A percentile compares a stretch with the other conserved stretches of the same genome.
Conservation (phyloP, 2,888 invertebrate genomes). For the Diarsia mendica region DNA sequence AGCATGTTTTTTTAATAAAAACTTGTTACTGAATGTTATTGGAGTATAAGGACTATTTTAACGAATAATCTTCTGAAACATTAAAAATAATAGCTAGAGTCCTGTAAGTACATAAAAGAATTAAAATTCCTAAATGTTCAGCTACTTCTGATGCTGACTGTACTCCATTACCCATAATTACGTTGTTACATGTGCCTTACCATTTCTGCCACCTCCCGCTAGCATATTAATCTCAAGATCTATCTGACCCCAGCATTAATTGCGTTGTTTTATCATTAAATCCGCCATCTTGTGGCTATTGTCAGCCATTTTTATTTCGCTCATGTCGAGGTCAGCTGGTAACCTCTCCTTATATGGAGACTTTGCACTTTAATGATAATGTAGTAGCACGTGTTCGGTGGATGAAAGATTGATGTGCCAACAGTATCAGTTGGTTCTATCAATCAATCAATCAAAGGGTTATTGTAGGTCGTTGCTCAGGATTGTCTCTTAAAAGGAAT, state of each 20-base stretch:
- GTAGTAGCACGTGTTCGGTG: constrained; percentile 32
- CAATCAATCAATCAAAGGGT: constrained; percentile 33
- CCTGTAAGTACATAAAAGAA: too few species aligned
- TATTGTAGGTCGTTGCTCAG: not conserved
- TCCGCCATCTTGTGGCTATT: constrained; percentile 56
- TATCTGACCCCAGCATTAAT: constrained; percentile 55
- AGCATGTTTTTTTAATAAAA: too few species aligned
- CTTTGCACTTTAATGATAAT: constrained; percentile 50
- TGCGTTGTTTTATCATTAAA: constrained; percentile 58
- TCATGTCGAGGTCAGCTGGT: constrained; percentile 57
- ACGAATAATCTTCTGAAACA: too few species aligned
- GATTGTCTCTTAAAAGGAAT: constrained; percentile 11
- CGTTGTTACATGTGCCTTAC: constrained; percentile 33
- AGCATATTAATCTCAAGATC: constrained; percentile 49
- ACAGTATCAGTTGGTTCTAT: constrained; percentile 28
- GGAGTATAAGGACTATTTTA: too few species aligned
- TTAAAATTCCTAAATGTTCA: too few species aligned
- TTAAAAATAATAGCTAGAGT: too few species aligned
- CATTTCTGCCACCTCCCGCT: constrained; percentile 25
- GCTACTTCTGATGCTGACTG: too few species aligned
- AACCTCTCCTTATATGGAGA: constrained; percentile 45
- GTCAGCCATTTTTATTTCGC: constrained; percentile 56
- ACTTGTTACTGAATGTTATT: too few species aligned
- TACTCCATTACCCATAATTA: constrained; percentile 32
- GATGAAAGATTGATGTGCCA: constrained; percentile 22